Evolutionary conservation across 2,113 vertebrate genomes (phyloP).

Genomic region (Pyxicephalus adspersus): DNA sequence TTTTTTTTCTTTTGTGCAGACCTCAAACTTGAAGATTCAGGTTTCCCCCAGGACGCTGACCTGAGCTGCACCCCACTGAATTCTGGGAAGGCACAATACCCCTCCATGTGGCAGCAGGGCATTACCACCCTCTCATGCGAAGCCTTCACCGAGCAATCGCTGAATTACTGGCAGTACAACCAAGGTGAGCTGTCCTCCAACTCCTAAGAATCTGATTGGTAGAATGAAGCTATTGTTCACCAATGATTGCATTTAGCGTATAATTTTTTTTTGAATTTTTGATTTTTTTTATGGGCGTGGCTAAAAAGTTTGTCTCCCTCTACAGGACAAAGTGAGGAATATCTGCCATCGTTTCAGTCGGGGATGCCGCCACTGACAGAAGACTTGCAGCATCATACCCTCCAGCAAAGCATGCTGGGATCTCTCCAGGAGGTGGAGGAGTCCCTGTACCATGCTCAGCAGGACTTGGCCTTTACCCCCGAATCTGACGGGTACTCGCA

Average conservation of each 20-base stretch:
- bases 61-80: slow-evolving; percentile 8
- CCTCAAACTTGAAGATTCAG: slow-evolving; percentile 23
- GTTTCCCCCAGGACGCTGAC: slow-evolving; percentile 24
- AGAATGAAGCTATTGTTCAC: too few species aligned
- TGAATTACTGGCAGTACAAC: slow-evolving; percentile 36
- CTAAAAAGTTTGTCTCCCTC: too few species aligned
- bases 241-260: too few species aligned
- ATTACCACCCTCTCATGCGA: neutral
- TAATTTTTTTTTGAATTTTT: too few species aligned
- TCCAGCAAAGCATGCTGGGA: neutral
- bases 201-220: too few species aligned
- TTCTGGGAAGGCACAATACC: slow-evolving; percentile 23
- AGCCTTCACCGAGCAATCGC: slow-evolving; percentile 8
- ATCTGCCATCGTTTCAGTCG: slow-evolving; percentile 16
- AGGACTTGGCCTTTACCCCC: neutral
- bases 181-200: slow-evolving; percentile 31
- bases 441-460: slow-evolving; percentile 6
- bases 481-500: slow-evolving; percentile 2
- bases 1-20: slow-evolving; percentile 21
- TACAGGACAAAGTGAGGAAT: neutral
- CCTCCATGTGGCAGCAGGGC: neutral
- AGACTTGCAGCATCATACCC: neutral
- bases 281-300: too few species aligned
- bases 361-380: neutral
- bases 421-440: neutral